Conservation (phyloP, 2,113 vertebrate genomes). For the Malaclemys terrapin region DNA sequence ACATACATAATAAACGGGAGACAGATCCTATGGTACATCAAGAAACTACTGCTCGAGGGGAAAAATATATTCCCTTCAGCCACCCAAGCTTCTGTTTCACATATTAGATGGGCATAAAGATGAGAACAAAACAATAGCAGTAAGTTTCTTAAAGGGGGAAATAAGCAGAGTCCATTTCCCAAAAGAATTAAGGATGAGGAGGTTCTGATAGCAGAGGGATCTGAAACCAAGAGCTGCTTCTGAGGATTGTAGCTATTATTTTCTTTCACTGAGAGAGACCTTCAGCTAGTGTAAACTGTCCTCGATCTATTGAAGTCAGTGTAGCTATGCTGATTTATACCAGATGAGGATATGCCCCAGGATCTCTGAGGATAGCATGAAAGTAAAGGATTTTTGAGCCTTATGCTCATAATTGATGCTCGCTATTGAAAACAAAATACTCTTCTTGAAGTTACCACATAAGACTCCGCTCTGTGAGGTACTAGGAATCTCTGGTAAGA, state of each 20-base stretch:
- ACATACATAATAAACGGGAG: background rate
- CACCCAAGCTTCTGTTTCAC: background rate
- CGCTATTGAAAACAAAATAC: background rate
- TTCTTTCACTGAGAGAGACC: background rate
- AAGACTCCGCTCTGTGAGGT: background rate
- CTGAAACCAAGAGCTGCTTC: background rate
- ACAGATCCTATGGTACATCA: background rate
- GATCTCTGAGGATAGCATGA: background rate
- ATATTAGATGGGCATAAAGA: background rate
- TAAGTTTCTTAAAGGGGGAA: background rate
- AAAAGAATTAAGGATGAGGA: background rate
- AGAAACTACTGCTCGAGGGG: background rate
- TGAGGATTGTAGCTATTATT: background rate
- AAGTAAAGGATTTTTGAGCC: background rate
- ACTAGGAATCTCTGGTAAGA: too few relatives aligned
- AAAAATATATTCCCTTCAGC: background rate
- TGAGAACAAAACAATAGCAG: background rate
- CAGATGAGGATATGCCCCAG: background rate
- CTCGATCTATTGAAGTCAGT: background rate
- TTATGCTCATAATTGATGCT: background rate
- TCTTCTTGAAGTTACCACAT: background rate
- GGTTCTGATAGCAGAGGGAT: background rate
- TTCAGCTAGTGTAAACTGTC: background rate
- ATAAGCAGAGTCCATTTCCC: background rate
- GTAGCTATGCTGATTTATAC: background rate